These are phyloP conservation scores for Orthosia cruda DNA, from an alignment of 2,888 invertebrate species.

Conservation along the genomic window DNA sequence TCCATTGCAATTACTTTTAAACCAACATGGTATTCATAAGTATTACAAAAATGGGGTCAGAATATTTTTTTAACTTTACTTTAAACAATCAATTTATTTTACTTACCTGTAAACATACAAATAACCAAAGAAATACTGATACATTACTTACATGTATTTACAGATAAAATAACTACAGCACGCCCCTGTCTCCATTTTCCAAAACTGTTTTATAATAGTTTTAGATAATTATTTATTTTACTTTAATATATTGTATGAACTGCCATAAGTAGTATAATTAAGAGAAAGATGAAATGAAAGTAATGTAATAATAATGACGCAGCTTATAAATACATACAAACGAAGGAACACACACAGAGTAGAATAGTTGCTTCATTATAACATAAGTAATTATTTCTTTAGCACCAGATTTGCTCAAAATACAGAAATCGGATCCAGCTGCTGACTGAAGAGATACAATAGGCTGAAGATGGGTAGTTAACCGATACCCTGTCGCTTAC, in stretches of 20 bases:
- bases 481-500: neutral
- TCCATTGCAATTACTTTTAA: slow-evolving; percentile 17
- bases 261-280: slow-evolving; percentile 88
- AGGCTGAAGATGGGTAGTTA: neutral
- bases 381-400: neutral
- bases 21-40: slow-evolving; percentile 22
- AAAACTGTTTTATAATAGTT: slow-evolving; percentile 48
- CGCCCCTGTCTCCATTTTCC: slow-evolving; percentile 29
- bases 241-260: slow-evolving; percentile 78
- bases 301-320: slow-evolving; percentile 15
- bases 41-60: slow-evolving; percentile 37
- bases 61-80: slow-evolving; percentile 5
- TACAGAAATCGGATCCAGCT: slow-evolving; percentile 14
- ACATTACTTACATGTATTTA: slow-evolving; percentile 8
- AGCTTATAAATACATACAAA: slow-evolving; percentile 1
- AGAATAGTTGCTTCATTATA: neutral
- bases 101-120: slow-evolving; percentile 24
- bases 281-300: slow-evolving; percentile 55
- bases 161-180: slow-evolving; percentile 25
- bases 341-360: neutral
- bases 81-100: slow-evolving; percentile 29
- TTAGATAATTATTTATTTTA: slow-evolving; percentile 85
- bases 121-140: slow-evolving; percentile 68
- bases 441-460: slow-evolving; percentile 10
- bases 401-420: slow-evolving; percentile 10